A percentile compares a stretch with the other conserved stretches of the same genome.
Conservation (phyloP, 1,140 invertebrate species). For the Ctenoplectra terminalis region DNA sequence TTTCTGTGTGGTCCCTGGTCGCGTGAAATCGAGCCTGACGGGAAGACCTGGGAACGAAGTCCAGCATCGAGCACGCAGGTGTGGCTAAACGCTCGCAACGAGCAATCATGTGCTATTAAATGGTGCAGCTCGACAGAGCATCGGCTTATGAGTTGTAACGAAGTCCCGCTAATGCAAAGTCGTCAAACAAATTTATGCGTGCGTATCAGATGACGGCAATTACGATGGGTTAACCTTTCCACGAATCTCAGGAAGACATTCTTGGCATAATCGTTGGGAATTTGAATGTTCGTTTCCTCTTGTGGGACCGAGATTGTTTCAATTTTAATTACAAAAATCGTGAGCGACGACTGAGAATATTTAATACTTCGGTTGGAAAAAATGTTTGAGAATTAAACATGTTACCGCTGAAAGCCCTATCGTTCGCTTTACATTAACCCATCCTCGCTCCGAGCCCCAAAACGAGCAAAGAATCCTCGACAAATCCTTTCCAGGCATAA, state of each 20-base stretch:
- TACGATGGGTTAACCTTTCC: conserved; percentile 20
- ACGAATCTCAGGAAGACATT: not conserved
- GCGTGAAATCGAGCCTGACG: conserved; percentile 50
- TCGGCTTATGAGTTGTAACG: conserved; percentile 28
- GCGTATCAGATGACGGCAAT: conserved; percentile 43
- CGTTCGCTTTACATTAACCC: too few relatives aligned
- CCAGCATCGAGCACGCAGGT: conserved; percentile 51
- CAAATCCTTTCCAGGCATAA: too few relatives aligned
- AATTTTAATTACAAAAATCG: too few relatives aligned
- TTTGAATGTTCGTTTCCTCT: not conserved
- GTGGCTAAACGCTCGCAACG: conserved; percentile 62
- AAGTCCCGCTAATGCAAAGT: conserved; percentile 29
- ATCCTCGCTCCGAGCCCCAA: too few relatives aligned
- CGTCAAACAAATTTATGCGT: conserved; percentile 44
- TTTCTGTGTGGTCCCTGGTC: conserved; percentile 12
- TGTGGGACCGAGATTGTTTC: too few relatives aligned
- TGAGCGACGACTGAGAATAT: too few relatives aligned
- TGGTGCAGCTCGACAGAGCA: conserved; percentile 41
- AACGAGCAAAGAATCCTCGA: too few relatives aligned
- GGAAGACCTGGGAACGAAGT: conserved; percentile 51
- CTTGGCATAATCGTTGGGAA: not conserved
- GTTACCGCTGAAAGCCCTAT: too few relatives aligned
- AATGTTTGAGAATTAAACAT: too few relatives aligned
- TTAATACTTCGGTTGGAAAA: too few relatives aligned
- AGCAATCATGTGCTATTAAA: conserved; percentile 68